phyloP scores from a whole-genome alignment of 2,797 vertebrate species.

The Gobio occitaniae region DNA sequence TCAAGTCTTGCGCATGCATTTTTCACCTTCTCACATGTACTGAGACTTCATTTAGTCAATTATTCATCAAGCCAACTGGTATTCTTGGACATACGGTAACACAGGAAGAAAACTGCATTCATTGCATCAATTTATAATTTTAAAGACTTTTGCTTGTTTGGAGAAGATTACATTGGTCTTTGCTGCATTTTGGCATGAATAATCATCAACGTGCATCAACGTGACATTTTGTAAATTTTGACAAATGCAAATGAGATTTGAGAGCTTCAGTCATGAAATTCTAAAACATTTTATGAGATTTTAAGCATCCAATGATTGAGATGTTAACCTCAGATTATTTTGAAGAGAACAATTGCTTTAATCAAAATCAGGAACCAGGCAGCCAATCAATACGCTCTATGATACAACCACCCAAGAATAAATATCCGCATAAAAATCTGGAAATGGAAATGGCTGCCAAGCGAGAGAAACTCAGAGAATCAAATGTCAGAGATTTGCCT shows the following conservation, averaged over 20 bases:
- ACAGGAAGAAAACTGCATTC: slow-evolving; percentile 28
- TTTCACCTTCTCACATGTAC: slow-evolving; percentile 43
- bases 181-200: background rate
- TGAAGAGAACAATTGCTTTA: background rate
- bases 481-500: slow-evolving; percentile 6
- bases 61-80: slow-evolving; percentile 54
- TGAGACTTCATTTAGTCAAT: slow-evolving; percentile 52
- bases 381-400: background rate
- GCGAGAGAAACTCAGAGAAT: background rate
- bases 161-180: background rate
- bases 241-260: background rate
- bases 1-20: slow-evolving; percentile 45
- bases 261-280: background rate
- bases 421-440: slow-evolving; percentile 5
- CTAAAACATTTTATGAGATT: background rate
- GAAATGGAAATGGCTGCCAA: slow-evolving; percentile 18
- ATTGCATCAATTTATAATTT: background rate
- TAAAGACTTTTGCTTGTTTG: background rate
- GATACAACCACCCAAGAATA: background rate
- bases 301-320: background rate
- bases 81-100: slow-evolving; percentile 33
- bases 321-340: background rate
- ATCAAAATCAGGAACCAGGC: slow-evolving; percentile 3
- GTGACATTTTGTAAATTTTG: background rate
- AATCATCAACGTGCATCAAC: background rate